These are phyloP conservation scores for Drosophila sturtevanti DNA, from an alignment of 1,140 invertebrate genomes.

Conservation along the genomic window DNA sequence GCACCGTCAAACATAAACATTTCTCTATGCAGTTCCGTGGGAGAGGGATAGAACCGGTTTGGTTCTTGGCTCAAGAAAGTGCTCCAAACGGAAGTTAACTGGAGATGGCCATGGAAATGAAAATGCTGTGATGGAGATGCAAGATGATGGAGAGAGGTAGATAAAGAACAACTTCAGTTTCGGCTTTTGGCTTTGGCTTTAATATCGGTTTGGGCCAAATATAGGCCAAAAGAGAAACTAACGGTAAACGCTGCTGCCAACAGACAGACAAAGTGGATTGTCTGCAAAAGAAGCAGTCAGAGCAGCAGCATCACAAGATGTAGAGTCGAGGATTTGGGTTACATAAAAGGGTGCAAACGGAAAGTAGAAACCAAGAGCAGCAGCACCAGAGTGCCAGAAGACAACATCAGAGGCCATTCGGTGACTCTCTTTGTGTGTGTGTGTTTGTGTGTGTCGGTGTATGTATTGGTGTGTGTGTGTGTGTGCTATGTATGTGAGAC, in stretches of 20 bases:
- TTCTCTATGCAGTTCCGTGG: slow-evolving; percentile 46
- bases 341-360: slow-evolving; percentile 80
- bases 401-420: slow-evolving; percentile 19
- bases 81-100: slow-evolving; percentile 65
- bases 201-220: slow-evolving; percentile 56
- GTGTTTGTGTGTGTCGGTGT: not conserved
- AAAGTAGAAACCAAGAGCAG: slow-evolving; percentile 70
- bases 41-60: slow-evolving; percentile 62
- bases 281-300: slow-evolving; percentile 28
- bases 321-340: slow-evolving; percentile 67
- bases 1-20: not conserved
- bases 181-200: slow-evolving; percentile 17
- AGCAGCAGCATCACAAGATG: slow-evolving; percentile 46
- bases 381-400: slow-evolving; percentile 8
- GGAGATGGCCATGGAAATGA: slow-evolving; percentile 16
- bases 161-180: slow-evolving; percentile 44
- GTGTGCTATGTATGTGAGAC: slow-evolving; percentile 15
- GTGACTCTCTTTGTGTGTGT: not conserved
- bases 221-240: slow-evolving; percentile 83
- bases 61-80: slow-evolving; percentile 62
- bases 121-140: slow-evolving; percentile 19
- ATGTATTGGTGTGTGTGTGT: not conserved
- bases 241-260: slow-evolving; percentile 65
- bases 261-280: slow-evolving; percentile 38
- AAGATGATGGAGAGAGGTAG: slow-evolving; percentile 21